These are phyloP conservation scores for Heterotis niloticus DNA, from an alignment of 2,113 vertebrate genomes.

Conservation along the genomic window DNA sequence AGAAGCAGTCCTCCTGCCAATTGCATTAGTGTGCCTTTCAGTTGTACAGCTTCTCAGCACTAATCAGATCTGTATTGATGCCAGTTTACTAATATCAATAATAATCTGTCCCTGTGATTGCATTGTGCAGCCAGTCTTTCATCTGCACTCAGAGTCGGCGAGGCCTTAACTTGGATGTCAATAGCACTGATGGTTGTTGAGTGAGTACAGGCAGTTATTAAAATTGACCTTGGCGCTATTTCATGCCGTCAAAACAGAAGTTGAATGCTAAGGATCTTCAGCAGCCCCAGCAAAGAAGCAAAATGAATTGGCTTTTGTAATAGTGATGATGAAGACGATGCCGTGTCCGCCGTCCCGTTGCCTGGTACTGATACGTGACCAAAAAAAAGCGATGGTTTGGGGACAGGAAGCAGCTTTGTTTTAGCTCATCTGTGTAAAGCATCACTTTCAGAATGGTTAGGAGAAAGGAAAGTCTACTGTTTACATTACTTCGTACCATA, in stretches of 20 bases:
- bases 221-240: slow-evolving; percentile 97
- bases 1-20: slow-evolving; percentile 36
- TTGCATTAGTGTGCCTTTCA: slow-evolving; percentile 64
- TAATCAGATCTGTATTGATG: slow-evolving; percentile 95
- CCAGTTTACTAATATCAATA: slow-evolving; percentile 89
- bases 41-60: slow-evolving; percentile 72
- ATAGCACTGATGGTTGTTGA: slow-evolving; percentile 77
- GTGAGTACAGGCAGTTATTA: slow-evolving; percentile 90
- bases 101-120: slow-evolving; percentile 63
- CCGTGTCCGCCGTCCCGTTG: not conserved
- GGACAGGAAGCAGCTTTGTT: no score
- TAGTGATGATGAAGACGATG: no score
- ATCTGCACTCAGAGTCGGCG: slow-evolving; percentile 49
- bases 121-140: slow-evolving; percentile 5
- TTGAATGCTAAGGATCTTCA: slow-evolving; percentile 74
- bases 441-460: no score
- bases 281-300: slow-evolving; percentile 52
- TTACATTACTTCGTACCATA: no score
- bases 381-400: no score
- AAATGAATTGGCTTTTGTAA: slow-evolving; percentile 1
- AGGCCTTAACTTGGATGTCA: slow-evolving; percentile 72
- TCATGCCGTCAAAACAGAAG: slow-evolving; percentile 79
- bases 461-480: no score
- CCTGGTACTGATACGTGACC: not conserved
- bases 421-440: no score